Percentiles rank a stretch among this genome's conserved stretches.
These are phyloP conservation scores for Pyrochroa serraticornis DNA, from an alignment of 2,888 invertebrate genomes.

Conservation along the genomic window DNA sequence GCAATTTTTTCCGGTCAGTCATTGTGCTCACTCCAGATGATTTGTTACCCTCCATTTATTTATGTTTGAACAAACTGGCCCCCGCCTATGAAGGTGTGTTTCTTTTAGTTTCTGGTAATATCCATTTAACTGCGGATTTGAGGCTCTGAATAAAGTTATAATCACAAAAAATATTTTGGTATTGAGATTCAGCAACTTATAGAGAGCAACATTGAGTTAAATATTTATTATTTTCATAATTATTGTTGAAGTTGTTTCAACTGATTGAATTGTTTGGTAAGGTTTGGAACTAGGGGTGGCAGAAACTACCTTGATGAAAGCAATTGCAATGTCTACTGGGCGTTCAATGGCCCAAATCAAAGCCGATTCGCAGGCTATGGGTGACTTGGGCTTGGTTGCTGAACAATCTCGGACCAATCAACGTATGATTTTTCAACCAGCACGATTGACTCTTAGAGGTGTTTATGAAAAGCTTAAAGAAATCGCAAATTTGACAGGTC, in stretches of 20 bases:
- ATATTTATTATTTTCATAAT: no score
- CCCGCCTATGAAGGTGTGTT: slow-evolving; percentile 87
- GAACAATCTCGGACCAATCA: slow-evolving; percentile 85
- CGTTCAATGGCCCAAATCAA: slow-evolving; percentile 84
- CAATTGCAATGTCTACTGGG: slow-evolving; percentile 89
- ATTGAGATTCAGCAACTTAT: no score
- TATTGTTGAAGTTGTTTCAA: no score
- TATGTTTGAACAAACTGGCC: slow-evolving; percentile 94
- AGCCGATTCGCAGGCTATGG: slow-evolving; percentile 70
- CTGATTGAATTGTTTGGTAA: slow-evolving; percentile 35
- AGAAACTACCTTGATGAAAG: slow-evolving; percentile 92
- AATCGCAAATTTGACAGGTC: slow-evolving; percentile 85
- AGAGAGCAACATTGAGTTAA: no score
- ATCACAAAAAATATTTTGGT: no score
- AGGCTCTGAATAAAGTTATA: no score
- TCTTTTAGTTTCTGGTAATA: background rate
- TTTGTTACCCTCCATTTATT: slow-evolving; percentile 85
- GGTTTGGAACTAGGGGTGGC: slow-evolving; percentile 90
- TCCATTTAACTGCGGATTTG: background rate
- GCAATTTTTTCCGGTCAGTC: slow-evolving; percentile 92
- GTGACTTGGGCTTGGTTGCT: slow-evolving; percentile 92
- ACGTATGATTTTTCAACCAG: slow-evolving; percentile 85
- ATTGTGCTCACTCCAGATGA: slow-evolving; percentile 89
- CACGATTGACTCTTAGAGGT: slow-evolving; percentile 72
- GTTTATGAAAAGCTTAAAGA: slow-evolving; percentile 87